Base-by-base conservation (phyloP, 2,113 vertebrate genomes). In the Sander vitreus region DNA sequence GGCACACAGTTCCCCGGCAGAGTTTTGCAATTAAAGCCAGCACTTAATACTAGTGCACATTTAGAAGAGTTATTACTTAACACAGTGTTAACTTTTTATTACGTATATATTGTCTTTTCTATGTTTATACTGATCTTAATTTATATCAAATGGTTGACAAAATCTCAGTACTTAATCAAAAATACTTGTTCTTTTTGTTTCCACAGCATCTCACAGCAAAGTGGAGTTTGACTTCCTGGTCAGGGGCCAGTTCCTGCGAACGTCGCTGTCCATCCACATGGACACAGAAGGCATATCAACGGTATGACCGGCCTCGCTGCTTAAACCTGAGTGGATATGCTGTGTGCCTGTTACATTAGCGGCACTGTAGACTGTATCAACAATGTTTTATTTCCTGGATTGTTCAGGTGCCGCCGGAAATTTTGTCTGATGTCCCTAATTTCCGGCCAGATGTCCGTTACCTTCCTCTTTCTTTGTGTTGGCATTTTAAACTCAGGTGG, bases 141-240 rank as follows among this genome's bases (percentile, higher is more conserved):
- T 47, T 12, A 9, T 2, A 25, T 19, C n/a, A 27, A 4, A 19
- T 6, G 2, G 10, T 27, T 55, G 16, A 58, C 36, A 27, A 58
- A 45, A 19, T 58, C 39, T 39, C 36, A 21, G 55, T 47, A 19
- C n/a, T 12, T n/a, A 6, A 39, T 72, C 2, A 55, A 13, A 48
- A 39, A 14, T 27, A n/a, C 3, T 43, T 19, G 15, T 21, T 33
- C 33, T 33, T 70, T 59, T 66, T 80, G 7, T 76, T 72, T 60
- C 87, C 74, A 10, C 91, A 99, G 98, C 59, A n/a, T 95, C 95
- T 84, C 98, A 99, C 92, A 96, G 94, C 83, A 95, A 96, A 89
- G 97, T 99, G 94, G 98, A 99, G 60, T 99, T 99, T 78, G 98
- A 99, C 93, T 99, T 99, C 94, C 96, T 99, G 92, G 95, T 99